Percentiles rank a stretch among this genome's conserved stretches.
phyloP scores from a whole-genome alignment of 2,113 vertebrate genomes.

The Mus spicilegus region DNA sequence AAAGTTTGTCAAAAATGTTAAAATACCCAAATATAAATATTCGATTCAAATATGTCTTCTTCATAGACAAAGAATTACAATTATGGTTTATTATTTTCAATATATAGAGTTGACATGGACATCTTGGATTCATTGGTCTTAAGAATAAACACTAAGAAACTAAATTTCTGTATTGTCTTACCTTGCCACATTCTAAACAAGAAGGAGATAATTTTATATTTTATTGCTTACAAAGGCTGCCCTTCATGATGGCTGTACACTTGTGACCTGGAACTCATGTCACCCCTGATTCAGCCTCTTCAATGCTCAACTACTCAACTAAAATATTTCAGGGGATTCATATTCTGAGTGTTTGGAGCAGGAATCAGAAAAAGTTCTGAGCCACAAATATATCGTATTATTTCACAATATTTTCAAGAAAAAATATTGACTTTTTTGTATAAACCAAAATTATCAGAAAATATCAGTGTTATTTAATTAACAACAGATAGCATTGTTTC shows the following conservation, averaged over 20 bases:
- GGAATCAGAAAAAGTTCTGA: slow-evolving; percentile 42
- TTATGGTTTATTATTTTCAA: slow-evolving; percentile 44
- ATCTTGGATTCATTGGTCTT: slow-evolving; percentile 76
- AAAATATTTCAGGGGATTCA: background rate
- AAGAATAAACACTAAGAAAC: slow-evolving; percentile 68
- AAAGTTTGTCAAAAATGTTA: slow-evolving; percentile 65
- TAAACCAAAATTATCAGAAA: slow-evolving; percentile 71
- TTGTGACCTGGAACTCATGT: too few relatives aligned
- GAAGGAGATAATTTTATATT: slow-evolving; percentile 5
- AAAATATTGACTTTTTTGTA: slow-evolving; percentile 65
- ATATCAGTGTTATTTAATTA: slow-evolving; percentile 58
- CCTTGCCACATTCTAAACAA: background rate
- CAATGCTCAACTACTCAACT: too few relatives aligned
- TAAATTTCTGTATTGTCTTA: background rate
- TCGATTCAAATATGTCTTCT: slow-evolving; percentile 65
- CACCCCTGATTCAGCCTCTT: background rate
- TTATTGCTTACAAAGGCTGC: background rate
- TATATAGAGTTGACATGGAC: slow-evolving; percentile 67
- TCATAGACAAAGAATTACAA: slow-evolving; percentile 78
- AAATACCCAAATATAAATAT: slow-evolving; percentile 80
- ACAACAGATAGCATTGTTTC: slow-evolving; percentile 27
- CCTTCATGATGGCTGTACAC: background rate
- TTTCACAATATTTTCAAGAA: slow-evolving; percentile 67
- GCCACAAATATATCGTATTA: background rate
- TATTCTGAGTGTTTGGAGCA: slow-evolving; percentile 64